Percentiles rank a stretch among this genome's conserved stretches.
These are phyloP conservation scores for Acrobasis suavella DNA, from an alignment of 2,888 invertebrate species.

Conservation along the genomic window DNA sequence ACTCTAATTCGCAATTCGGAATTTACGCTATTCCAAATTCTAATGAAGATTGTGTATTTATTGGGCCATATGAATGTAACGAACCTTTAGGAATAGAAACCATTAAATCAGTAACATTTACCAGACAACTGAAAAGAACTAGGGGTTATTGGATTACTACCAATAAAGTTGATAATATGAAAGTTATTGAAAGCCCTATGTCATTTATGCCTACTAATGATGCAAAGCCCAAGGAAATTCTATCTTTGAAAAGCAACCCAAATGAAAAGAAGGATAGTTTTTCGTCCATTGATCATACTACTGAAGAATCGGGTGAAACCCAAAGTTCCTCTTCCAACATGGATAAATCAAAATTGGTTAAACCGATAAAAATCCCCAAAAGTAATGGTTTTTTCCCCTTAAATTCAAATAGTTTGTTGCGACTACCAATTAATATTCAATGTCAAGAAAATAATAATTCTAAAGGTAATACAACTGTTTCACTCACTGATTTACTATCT, in stretches of 20 bases:
- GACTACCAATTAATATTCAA: neutral
- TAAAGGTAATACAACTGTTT: constrained; percentile 1
- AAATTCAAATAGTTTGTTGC: constrained; percentile 34
- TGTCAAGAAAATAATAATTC: neutral
- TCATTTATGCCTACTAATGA: constrained; percentile 52
- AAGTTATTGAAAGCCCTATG: constrained; percentile 67
- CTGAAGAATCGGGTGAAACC: constrained; percentile 26
- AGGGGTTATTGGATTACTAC: constrained; percentile 71
- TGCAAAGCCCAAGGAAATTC: constrained; percentile 29
- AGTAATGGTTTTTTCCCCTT: constrained; percentile 60
- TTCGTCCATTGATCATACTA: constrained; percentile 22
- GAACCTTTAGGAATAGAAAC: constrained; percentile 69
- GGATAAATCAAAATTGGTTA: constrained; percentile 44
- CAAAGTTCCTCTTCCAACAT: constrained; percentile 19
- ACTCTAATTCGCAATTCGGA: constrained; percentile 61
- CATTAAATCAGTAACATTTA: constrained; percentile 47
- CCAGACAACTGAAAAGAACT: constrained; percentile 45
- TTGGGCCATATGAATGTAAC: constrained; percentile 69
- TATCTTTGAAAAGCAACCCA: constrained; percentile 38
- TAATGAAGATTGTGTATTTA: constrained; percentile 60
- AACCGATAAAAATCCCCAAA: constrained; percentile 69
- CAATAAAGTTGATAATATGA: constrained; percentile 63
- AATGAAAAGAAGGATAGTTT: constrained; percentile 20
- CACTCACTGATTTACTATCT: neutral
- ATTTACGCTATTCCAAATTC: constrained; percentile 69